Percentiles rank a stretch among this genome's conserved stretches.
phyloP scores from a whole-genome alignment of 2,797 vertebrate species.

The Danio tinwini region DNA sequence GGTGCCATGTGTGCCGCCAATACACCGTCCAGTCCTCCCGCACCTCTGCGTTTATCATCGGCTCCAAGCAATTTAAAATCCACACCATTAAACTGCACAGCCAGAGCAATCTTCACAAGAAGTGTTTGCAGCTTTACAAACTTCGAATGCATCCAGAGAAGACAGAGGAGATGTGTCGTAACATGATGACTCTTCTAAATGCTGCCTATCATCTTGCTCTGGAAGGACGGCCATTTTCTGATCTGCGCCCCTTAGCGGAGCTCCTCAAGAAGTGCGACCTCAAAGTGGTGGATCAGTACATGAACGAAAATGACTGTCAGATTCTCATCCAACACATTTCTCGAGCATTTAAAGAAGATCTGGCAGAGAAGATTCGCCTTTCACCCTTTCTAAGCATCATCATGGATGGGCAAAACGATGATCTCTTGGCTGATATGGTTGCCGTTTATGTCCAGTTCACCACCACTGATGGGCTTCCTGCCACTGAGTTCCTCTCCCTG shows the following conservation, averaged over 20 bases:
- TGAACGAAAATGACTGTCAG: slow-evolving; percentile 96
- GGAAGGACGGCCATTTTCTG: slow-evolving; percentile 91
- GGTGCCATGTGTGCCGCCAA: slow-evolving; percentile 98
- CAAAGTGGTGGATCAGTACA: slow-evolving; percentile 96
- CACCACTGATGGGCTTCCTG: slow-evolving; percentile 86
- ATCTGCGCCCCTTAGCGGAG: slow-evolving; percentile 91
- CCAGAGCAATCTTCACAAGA: slow-evolving; percentile 98
- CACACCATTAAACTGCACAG: slow-evolving; percentile 98
- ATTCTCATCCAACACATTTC: slow-evolving; percentile 93
- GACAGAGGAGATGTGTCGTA: slow-evolving; percentile 97
- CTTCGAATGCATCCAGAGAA: slow-evolving; percentile 97
- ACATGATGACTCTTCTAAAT: slow-evolving; percentile 94
- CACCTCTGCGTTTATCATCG: slow-evolving; percentile 95
- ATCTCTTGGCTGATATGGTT: slow-evolving; percentile 89
- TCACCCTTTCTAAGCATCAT: slow-evolving; percentile 94
- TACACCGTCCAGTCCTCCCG: slow-evolving; percentile 96
- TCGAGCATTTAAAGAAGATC: slow-evolving; percentile 88
- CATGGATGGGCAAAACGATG: slow-evolving; percentile 91
- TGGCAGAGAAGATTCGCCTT: slow-evolving; percentile 91
- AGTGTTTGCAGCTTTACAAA: slow-evolving; percentile 97
- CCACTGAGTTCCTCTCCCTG: slow-evolving; percentile 92
- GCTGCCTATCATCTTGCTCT: slow-evolving; percentile 92
- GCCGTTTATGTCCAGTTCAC: slow-evolving; percentile 93
- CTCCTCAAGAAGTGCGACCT: slow-evolving; percentile 94
- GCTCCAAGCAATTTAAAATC: slow-evolving; percentile 98